Conservation (phyloP, 2,797 vertebrate genomes). For the Borostomias antarcticus region DNA sequence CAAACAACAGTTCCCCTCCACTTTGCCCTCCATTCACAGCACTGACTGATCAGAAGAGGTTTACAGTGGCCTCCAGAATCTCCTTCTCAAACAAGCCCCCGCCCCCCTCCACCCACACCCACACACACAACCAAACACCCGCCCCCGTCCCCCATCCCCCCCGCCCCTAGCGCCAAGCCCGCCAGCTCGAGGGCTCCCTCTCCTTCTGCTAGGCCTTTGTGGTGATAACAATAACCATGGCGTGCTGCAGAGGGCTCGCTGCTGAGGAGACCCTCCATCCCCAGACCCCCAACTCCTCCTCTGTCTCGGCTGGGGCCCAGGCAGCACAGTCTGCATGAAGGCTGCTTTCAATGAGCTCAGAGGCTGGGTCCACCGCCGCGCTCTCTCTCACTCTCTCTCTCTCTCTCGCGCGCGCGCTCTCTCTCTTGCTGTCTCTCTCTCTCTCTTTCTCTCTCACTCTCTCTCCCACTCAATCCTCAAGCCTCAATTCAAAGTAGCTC, state of each 20-base stretch:
- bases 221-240: slow-evolving; percentile 72
- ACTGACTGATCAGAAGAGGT: neutral
- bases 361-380: neutral
- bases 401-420: too few species aligned
- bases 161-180: slow-evolving; percentile 59
- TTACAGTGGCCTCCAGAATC: neutral
- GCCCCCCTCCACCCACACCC: neutral
- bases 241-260: slow-evolving; percentile 61
- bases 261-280: slow-evolving; percentile 56
- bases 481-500: too few species aligned
- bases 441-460: too few species aligned
- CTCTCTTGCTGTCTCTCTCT: too few species aligned
- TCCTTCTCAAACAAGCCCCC: neutral
- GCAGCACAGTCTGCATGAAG: slow-evolving; percentile 56
- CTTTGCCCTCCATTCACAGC: neutral
- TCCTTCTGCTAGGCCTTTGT: slow-evolving; percentile 75
- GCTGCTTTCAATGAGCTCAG: slow-evolving; percentile 62
- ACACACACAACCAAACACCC: too few species aligned
- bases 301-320: slow-evolving; percentile 52
- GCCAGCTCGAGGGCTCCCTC: slow-evolving; percentile 69
- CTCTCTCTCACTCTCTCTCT: too few species aligned
- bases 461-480: too few species aligned
- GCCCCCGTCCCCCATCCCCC: slow-evolving; percentile 48
- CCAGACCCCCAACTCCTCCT: slow-evolving; percentile 61
- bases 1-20: neutral